A percentile compares a stretch with the other conserved stretches of the same genome.
These are phyloP conservation scores for Eutolmus rufibarbis DNA, from an alignment of 2,888 invertebrate genomes.

Conservation along the genomic window DNA sequence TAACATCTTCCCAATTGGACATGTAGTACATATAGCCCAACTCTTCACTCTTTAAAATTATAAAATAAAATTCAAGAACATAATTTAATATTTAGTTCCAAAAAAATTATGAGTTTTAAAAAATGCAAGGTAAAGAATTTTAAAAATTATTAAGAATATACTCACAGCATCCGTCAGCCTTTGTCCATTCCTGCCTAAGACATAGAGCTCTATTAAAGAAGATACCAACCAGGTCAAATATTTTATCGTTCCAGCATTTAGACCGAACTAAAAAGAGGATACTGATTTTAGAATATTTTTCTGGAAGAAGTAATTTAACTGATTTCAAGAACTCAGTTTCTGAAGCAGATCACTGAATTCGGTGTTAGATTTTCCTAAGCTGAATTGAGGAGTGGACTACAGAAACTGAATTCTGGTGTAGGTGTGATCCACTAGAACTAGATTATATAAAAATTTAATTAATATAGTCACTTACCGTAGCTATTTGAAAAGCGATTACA, in stretches of 20 bases:
- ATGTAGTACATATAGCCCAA: conserved; percentile 30
- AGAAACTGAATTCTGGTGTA: too few species aligned
- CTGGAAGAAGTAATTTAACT: neutral
- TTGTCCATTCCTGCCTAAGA: conserved; percentile 31
- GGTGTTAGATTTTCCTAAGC: too few species aligned
- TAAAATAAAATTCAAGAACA: neutral
- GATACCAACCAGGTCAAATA: conserved; percentile 39
- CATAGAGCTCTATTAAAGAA: conserved; percentile 13
- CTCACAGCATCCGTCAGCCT: conserved; percentile 28
- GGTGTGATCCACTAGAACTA: too few species aligned
- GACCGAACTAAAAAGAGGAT: conserved; percentile 16
- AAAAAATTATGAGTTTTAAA: too few species aligned
- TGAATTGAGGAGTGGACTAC: too few species aligned
- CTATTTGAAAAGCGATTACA: conserved; percentile 42
- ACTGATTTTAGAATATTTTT: neutral
- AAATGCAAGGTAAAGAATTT: too few species aligned
- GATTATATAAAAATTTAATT: neutral
- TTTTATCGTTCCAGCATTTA: conserved; percentile 18
- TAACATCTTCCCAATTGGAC: conserved; percentile 42
- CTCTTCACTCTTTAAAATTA: conserved; percentile 26
- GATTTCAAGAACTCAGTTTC: too few species aligned
- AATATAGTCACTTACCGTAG: neutral
- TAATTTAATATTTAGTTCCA: neutral
- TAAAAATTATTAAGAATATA: neutral
- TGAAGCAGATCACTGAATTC: neutral